Evolutionary conservation across 2,113 vertebrate species (phyloP).

Genomic region (Sardina pilchardus): DNA sequence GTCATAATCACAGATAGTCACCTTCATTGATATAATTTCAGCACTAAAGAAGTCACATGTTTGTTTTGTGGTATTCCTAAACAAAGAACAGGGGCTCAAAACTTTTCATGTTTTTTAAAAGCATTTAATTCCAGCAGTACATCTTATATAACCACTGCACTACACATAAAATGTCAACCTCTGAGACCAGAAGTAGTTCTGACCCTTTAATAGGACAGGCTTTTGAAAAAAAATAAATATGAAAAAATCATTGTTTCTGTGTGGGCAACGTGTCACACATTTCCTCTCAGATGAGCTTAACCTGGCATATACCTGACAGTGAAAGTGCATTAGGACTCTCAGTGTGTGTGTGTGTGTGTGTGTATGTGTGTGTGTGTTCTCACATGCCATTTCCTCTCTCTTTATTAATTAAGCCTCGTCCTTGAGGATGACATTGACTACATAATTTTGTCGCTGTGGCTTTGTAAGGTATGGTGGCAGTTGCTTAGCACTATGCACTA

Average conservation of each 20-base stretch:
- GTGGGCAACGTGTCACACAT: neutral
- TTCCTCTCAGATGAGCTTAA: neutral
- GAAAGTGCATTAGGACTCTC: constrained; percentile 27
- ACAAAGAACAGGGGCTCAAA: neutral
- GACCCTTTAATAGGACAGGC: neutral
- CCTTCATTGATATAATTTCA: neutral
- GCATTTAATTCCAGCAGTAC: neutral
- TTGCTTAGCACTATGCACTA: neutral
- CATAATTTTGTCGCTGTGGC: constrained; percentile 42
- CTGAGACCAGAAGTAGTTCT: neutral
- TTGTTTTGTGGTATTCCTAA: neutral
- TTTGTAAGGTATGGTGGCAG: neutral
- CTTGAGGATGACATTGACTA: constrained; percentile 70
- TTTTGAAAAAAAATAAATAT: neutral
- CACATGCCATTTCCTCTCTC: constrained; percentile 39
- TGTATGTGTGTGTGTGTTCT: constrained; percentile 17
- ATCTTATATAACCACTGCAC: neutral
- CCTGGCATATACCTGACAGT: constrained; percentile 21
- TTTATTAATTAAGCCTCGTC: constrained; percentile 58
- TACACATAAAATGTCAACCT: neutral
- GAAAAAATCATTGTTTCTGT: constrained; percentile 5
- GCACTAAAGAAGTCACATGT: neutral
- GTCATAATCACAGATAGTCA: neutral
- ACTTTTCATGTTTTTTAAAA: neutral
- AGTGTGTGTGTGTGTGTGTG: no score